phyloP scores from a whole-genome alignment of 2,888 invertebrate genomes.

The Acanthosepion esculentum region DNA sequence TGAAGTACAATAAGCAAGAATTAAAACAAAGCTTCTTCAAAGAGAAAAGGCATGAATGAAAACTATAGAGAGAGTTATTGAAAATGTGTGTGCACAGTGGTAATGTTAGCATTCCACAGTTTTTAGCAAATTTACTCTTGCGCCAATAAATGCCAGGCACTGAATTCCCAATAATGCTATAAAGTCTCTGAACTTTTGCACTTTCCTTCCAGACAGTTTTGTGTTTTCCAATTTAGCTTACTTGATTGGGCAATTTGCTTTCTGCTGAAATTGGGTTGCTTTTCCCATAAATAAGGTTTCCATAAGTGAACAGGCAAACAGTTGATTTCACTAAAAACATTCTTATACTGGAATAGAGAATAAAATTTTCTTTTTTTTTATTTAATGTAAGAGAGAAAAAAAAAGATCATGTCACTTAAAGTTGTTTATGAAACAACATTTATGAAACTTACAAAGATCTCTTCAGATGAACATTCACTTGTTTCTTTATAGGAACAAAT shows the following conservation, averaged over 20 bases:
- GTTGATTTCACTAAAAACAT: neutral
- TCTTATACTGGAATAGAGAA: neutral
- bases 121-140: neutral
- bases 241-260: conserved; percentile 8
- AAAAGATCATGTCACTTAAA: neutral
- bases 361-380: neutral
- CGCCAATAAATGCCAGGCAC: neutral
- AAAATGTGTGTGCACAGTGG: no score
- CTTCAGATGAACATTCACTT: neutral
- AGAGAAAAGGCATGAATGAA: no score
- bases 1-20: no score
- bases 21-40: no score
- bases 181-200: neutral
- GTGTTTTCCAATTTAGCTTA: neutral
- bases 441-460: neutral
- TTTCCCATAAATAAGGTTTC: neutral
- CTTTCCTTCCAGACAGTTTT: neutral
- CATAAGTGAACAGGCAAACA: neutral
- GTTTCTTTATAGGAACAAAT: neutral
- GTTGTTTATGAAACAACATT: neutral
- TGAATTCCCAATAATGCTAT: no score
- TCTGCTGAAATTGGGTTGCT: neutral
- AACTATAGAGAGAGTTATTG: no score
- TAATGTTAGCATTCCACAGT: no score
- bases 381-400: neutral